phyloP scores from a whole-genome alignment of 2,797 vertebrate genomes.

The Furcifer pardalis region DNA sequence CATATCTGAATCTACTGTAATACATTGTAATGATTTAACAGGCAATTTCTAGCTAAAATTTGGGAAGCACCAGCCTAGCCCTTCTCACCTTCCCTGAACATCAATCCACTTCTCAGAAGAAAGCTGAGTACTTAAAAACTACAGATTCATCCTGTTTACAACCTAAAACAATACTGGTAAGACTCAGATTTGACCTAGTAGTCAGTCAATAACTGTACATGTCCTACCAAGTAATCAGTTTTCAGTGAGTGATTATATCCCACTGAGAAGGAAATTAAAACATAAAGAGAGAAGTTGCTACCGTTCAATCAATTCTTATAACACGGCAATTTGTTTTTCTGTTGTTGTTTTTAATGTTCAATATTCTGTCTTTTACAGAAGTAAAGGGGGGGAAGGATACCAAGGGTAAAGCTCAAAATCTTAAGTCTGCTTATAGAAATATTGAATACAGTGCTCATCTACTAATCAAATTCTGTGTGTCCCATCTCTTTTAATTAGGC shows the following conservation, averaged over 20 bases:
- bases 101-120: not conserved
- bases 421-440: conserved; percentile 9
- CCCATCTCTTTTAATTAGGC: conserved; percentile 15
- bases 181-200: conserved; percentile 21
- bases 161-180: not conserved
- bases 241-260: conserved; percentile 28
- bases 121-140: not conserved
- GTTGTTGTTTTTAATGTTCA: not conserved
- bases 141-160: not conserved
- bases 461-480: not conserved
- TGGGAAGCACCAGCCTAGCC: not conserved
- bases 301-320: conserved; percentile 34
- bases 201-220: conserved; percentile 37
- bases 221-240: conserved; percentile 25
- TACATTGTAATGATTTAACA: not conserved
- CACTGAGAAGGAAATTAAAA: conserved; percentile 35
- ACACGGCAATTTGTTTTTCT: not conserved
- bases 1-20: not conserved
- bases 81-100: not conserved
- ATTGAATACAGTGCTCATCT: not conserved
- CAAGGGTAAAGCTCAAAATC: not conserved
- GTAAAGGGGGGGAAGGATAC: not conserved
- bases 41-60: not conserved
- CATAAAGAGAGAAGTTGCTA: conserved; percentile 14
- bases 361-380: not conserved